Percentiles rank a stretch among this genome's conserved stretches.
Conservation (phyloP, 2,797 vertebrate species). For the Falco naumanni region DNA sequence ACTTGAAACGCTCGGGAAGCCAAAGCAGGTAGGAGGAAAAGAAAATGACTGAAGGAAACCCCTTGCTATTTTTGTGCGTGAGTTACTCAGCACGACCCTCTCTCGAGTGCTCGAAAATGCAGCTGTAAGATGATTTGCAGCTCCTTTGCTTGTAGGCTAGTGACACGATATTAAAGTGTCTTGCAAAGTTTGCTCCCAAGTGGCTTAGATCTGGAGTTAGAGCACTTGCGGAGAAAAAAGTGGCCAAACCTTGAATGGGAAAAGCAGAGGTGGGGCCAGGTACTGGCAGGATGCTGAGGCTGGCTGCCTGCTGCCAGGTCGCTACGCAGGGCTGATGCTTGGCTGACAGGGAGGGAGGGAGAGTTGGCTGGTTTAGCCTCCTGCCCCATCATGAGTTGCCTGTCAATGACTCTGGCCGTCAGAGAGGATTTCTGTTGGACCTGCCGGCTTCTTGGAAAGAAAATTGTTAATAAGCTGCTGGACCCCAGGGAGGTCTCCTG, state of each 20-base stretch:
- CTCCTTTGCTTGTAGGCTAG: not conserved
- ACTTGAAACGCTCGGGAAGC: not conserved
- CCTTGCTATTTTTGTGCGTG: not conserved
- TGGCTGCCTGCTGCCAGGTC: not conserved
- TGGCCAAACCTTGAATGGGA: not conserved
- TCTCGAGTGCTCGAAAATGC: fast-evolving
- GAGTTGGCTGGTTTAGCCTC: not conserved
- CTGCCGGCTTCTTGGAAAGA: not conserved
- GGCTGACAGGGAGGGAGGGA: not conserved
- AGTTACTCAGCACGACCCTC: not conserved
- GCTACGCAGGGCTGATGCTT: fast-evolving
- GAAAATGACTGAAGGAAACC: not conserved
- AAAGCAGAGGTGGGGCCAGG: not conserved
- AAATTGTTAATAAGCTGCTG: not conserved
- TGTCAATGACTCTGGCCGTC: fast-evolving
- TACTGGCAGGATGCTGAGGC: not conserved
- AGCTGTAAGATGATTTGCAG: not conserved
- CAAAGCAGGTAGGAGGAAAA: constrained; percentile 58
- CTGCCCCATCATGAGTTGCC: not conserved
- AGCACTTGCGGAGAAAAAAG: not conserved
- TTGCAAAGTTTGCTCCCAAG: not conserved
- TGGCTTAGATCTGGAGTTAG: not conserved
- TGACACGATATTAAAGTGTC: fast-evolving
- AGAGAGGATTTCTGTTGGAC: not conserved
- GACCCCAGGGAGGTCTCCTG: not conserved